Percentiles rank a stretch among this genome's conserved stretches.
Conservation (phyloP, 2,113 vertebrate genomes). For the Crocuta crocuta region DNA sequence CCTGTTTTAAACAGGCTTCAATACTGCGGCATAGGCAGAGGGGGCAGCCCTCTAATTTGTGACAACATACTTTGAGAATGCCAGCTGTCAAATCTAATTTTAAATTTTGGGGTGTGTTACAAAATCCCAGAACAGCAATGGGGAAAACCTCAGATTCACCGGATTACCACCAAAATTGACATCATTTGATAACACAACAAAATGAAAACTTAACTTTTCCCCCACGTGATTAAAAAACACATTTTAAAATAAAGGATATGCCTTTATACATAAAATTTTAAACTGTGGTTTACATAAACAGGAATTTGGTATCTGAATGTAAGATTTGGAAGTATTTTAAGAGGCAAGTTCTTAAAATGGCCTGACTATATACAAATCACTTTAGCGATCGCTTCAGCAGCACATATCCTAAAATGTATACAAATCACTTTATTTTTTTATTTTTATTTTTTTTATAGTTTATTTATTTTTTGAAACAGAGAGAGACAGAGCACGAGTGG, state of each 20-base stretch:
- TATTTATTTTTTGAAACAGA: too few relatives aligned
- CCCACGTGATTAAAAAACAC: not conserved
- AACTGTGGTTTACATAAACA: not conserved
- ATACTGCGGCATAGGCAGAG: not conserved
- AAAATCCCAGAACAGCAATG: not conserved
- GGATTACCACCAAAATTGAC: not conserved
- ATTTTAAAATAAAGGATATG: not conserved
- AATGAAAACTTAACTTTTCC: not conserved
- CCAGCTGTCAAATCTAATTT: slow-evolving; percentile 67
- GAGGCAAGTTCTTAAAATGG: slow-evolving; percentile 49
- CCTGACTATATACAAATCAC: slow-evolving; percentile 14
- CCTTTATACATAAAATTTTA: not conserved
- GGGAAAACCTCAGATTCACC: not conserved
- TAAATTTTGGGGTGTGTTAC: not conserved
- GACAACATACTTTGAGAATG: slow-evolving; percentile 51
- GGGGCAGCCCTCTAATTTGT: not conserved
- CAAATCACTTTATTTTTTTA: slow-evolving; percentile 1
- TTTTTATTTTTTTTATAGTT: too few relatives aligned
- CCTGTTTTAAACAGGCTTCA: not conserved
- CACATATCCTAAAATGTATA: not conserved
- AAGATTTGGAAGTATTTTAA: slow-evolving; percentile 37
- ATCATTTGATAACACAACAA: not conserved
- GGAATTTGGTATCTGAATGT: slow-evolving; percentile 37
- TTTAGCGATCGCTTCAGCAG: not conserved
- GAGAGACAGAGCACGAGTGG: too few relatives aligned